Evolutionary conservation across 2,888 invertebrate genomes (phyloP), one percentile per base, ranked within the genome.

Genomic region (Dorcus parallelipipedus): DNA sequence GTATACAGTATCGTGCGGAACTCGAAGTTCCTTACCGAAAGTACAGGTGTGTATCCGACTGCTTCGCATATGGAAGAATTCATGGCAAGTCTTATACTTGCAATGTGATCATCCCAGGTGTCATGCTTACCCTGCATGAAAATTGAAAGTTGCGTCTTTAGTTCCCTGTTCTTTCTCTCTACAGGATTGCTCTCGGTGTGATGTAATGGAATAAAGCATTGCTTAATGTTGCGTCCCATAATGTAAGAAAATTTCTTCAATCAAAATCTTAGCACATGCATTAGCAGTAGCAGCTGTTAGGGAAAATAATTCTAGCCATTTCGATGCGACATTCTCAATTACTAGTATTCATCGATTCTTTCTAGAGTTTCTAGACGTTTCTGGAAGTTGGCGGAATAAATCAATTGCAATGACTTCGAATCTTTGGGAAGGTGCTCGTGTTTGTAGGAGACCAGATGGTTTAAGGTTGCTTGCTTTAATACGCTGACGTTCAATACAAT

Each of bases 111-210:
- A 0, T 42, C 47, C 2, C 57, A 78, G 2, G 10, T 38, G 1
- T 43, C 14, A 52, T 76, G 76, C 5, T 26, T 5, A 3, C 26
- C 66, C 65, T 0, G 14, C 14, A 69, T 66, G 0, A 66, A 61
- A 4, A 73, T 68, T 0, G 66, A 62, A 1, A 72, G 52, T 41
- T 69, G 72, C 0, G 68, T 59, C 8, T 73, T 73, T 0, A 73
- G 33, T 6, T 71, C 71, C 0, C 73, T 60, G 33, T 72, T 73
- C 42, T 69, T 66, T 0, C 74, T 50, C 48, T 74, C 74, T 0
- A 70, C 73, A 0, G 71, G 74, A 47, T 74, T 75, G 0, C 71
- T 68, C 33, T 72, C 66, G 0, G 74, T 73, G 45, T 76, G 74
- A 59, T 76, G 73, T 0, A 71, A 50, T 0, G 73, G 71, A 3